Evolutionary conservation across 64 coral and sea anemone genomes (phyloP).

Genomic region (Montipora sp.): DNA sequence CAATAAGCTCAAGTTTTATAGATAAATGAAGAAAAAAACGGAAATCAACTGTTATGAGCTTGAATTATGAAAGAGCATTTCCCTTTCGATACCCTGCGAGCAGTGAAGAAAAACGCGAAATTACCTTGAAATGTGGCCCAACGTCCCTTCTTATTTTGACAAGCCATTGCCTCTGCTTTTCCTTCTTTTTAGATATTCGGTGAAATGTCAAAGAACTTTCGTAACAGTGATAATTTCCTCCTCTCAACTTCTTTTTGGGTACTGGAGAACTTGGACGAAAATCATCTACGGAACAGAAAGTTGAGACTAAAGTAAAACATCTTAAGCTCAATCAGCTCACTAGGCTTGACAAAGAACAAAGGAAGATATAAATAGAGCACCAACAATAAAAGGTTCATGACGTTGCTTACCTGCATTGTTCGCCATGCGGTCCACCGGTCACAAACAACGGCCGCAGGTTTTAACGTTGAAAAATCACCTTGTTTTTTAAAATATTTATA

Average conservation of each 20-base stretch:
- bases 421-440: conserved; percentile 1
- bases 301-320: background rate
- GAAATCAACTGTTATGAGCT: too few species aligned
- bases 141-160: background rate
- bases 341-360: conserved; percentile 28
- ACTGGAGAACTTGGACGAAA: background rate
- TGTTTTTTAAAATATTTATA: background rate
- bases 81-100: too few species aligned
- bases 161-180: background rate
- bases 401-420: too few species aligned
- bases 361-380: background rate
- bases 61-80: too few species aligned
- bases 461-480: background rate
- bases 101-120: background rate
- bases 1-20: background rate
- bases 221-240: background rate
- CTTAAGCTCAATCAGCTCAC: conserved; percentile 4
- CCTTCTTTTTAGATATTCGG: background rate
- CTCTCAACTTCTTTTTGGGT: background rate
- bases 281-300: conserved; percentile 1
- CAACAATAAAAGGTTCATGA: too few species aligned
- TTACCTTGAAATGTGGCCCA: background rate
- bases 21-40: too few species aligned
- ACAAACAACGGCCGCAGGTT: conserved; percentile 15
- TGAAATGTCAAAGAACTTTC: background rate